A percentile compares a stretch with the other conserved stretches of the same genome.
Evolutionary conservation across 2,113 vertebrate genomes (phyloP).

Genomic region (Podocnemis expansa): DNA sequence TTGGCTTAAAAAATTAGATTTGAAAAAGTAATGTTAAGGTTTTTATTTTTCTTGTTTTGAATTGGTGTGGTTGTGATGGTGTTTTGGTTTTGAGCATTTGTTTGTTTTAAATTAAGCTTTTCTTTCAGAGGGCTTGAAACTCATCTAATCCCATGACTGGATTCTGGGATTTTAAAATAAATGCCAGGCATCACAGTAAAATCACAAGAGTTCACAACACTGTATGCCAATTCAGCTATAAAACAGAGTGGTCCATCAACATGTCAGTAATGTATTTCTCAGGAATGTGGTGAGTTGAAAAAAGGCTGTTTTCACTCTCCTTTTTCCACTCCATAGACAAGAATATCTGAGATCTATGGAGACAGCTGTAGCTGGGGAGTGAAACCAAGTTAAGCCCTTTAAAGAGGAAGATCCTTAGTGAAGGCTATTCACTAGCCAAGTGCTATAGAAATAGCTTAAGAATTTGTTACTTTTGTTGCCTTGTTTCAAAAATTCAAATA

Average conservation of each 20-base stretch:
- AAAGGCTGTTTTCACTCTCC: neutral
- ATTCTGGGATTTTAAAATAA: neutral
- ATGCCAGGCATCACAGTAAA: neutral
- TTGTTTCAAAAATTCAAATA: neutral
- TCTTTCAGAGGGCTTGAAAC: neutral
- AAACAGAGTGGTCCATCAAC: neutral
- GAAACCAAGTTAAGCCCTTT: neutral
- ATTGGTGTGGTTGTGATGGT: no score
- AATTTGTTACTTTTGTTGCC: neutral
- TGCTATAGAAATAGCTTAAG: neutral
- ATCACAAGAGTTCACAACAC: neutral
- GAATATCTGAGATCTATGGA: neutral
- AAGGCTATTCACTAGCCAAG: neutral
- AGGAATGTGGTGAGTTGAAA: neutral
- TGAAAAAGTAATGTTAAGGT: neutral
- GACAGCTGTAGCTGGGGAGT: neutral
- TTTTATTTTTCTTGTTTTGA: neutral
- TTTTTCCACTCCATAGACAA: neutral
- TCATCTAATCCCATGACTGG: neutral
- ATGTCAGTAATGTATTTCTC: neutral
- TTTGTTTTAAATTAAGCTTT: neutral
- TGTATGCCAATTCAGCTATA: neutral
- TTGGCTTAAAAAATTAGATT: neutral
- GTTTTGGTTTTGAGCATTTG: neutral
- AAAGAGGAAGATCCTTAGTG: neutral